Base-by-base conservation (phyloP, 2,797 vertebrate genomes). In the Sphaeramia orbicularis region DNA sequence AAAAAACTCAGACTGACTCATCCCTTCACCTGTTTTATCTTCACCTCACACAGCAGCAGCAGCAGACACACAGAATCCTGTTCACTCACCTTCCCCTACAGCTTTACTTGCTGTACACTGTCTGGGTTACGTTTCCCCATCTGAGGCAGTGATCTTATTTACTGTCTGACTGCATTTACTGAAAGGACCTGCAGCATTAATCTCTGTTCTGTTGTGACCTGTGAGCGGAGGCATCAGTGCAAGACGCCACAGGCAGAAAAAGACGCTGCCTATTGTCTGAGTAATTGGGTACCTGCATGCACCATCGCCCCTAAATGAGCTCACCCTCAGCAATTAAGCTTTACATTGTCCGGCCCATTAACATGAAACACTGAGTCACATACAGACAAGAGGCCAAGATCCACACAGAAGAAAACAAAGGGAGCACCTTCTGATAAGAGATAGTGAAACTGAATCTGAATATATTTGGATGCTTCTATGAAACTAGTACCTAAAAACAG, bases 221-320 rank as follows among this genome's bases (percentile, higher is more conserved):
- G n/a, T 6, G 42, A 44, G 58, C 13, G 2, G 16, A 18, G 19
- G 58, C 48, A 35, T 1, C 0, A 10, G 32, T 52, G 65, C 21
- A 32, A 56, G 38, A 27, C 14, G 14, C 42, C 41, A n/a, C 48
- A 30, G 18, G 43, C 37, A 4, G 12, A 42, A 14, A 11, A 15
- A 44, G 52, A 51, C 6, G 32, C 41, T 12, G 54, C 42, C 24
- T 65, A 47, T 69, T 70, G 65, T 63, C 8, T 27, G 53, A 7
- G 35, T 53, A 44, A 74, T 57, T 60, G 59, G 51, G 50, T 41
- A 53, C 63, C 15, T 53, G 50, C 50, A 81, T 4, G 54, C 71
- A 18, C 63, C 66, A 47, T 53, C 42, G 10, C 57, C 53, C 49
- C 6, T 35, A 49, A 50, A 59, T 59, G 35, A 55, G 18, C 42